A percentile compares a stretch with the other conserved stretches of the same genome.
Conservation (phyloP, 2,888 invertebrate species). For the Cheilosia vernalis region DNA sequence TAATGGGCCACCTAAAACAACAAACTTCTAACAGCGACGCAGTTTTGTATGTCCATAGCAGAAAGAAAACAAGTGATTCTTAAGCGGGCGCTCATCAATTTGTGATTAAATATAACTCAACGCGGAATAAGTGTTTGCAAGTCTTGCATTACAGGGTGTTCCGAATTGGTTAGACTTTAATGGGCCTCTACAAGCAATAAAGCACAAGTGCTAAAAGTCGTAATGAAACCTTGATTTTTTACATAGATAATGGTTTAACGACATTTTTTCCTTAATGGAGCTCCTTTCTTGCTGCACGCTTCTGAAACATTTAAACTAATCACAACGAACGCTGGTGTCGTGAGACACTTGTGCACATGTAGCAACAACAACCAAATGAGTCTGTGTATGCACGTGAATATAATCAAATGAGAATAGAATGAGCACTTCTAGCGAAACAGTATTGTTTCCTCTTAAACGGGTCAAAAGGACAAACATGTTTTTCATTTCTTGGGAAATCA, state of each 20-base stretch:
- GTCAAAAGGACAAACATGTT: conserved; percentile 52
- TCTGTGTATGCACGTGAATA: background rate
- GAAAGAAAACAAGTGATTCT: too few relatives aligned
- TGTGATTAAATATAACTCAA: too few relatives aligned
- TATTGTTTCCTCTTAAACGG: conserved; percentile 19
- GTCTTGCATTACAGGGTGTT: background rate
- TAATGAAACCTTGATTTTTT: conserved; percentile 8
- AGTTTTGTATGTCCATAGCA: too few relatives aligned
- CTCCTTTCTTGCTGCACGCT: background rate
- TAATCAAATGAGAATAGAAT: conserved; percentile 27
- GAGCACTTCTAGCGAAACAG: background rate
- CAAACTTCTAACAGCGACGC: too few relatives aligned
- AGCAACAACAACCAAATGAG: background rate
- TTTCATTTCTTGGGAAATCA: conserved; percentile 15
- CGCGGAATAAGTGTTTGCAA: too few relatives aligned
- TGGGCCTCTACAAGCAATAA: background rate
- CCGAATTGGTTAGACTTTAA: background rate
- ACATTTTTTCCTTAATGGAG: background rate
- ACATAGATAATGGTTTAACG: background rate
- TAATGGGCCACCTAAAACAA: too few relatives aligned
- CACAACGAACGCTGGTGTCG: conserved; percentile 5
- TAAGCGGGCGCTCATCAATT: too few relatives aligned
- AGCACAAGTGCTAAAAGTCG: background rate
- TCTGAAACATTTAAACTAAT: conserved; percentile 6
- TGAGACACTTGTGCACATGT: background rate